Percentiles rank a stretch among this genome's conserved stretches.
Evolutionary conservation across 2,888 invertebrate genomes (phyloP).

Genomic region (Labia minor): DNA sequence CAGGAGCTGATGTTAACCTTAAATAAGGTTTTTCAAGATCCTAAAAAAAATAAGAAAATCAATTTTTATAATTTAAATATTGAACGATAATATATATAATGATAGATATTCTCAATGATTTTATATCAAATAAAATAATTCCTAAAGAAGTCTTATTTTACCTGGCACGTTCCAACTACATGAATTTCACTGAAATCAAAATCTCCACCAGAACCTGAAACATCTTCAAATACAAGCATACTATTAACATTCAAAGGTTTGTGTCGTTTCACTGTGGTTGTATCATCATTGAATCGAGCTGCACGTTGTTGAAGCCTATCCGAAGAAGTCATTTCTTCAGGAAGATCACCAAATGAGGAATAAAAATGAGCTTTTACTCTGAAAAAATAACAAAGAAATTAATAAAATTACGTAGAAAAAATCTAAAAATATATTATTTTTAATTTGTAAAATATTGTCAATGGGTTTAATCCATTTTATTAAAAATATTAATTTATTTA

Average conservation of each 20-base stretch:
- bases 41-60: constrained; percentile 8
- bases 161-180: constrained; percentile 87
- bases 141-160: too few relatives aligned
- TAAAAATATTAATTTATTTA: too few relatives aligned
- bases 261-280: not conserved
- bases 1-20: constrained; percentile 55
- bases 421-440: not conserved
- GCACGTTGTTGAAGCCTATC: constrained; percentile 79
- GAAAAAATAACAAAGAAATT: constrained; percentile 32
- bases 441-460: too few relatives aligned
- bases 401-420: not conserved
- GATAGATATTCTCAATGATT: too few relatives aligned
- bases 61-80: constrained; percentile 16
- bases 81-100: too few relatives aligned
- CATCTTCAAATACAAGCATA: constrained; percentile 40
- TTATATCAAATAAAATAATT: too few relatives aligned
- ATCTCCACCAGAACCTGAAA: constrained; percentile 45
- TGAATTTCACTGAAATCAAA: constrained; percentile 79
- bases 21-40: not conserved
- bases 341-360: constrained; percentile 52
- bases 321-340: constrained; percentile 47
- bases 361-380: constrained; percentile 48
- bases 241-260: constrained; percentile 17
- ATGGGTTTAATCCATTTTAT: too few relatives aligned
- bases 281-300: constrained; percentile 58